phyloP scores from a whole-genome alignment of 2,113 vertebrate genomes.

The Passer montanus region DNA sequence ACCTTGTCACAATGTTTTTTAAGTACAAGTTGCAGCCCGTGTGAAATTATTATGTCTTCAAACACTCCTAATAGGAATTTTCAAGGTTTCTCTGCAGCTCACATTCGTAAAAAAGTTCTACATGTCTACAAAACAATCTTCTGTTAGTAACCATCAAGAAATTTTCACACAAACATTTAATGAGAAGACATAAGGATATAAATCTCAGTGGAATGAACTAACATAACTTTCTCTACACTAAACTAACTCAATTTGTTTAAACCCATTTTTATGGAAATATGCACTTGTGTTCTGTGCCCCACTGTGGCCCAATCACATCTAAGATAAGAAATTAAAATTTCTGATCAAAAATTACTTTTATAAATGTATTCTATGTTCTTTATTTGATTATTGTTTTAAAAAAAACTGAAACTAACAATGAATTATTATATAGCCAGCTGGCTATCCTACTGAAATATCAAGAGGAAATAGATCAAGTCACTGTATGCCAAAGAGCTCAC shows the following conservation, averaged over 20 bases:
- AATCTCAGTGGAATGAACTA: neutral
- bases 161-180: neutral
- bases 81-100: neutral
- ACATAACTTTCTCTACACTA: neutral
- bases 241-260: neutral
- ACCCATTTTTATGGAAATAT: neutral
- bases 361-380: neutral
- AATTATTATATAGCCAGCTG: neutral
- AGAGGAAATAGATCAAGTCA: neutral
- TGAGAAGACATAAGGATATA: neutral
- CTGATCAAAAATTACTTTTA: neutral
- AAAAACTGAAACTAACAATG: neutral
- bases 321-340: neutral
- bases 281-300: neutral
- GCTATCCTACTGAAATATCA: neutral
- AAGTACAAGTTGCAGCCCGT: neutral
- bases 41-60: neutral
- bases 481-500: neutral
- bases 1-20: neutral
- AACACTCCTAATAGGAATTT: neutral
- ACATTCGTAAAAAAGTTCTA: neutral
- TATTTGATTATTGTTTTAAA: neutral
- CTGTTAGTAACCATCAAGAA: neutral
- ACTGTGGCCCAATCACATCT: neutral
- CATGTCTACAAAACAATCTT: neutral